These are phyloP conservation scores for Pseudochirops cupreus DNA, from an alignment of 2,797 vertebrate species.

Conservation along the genomic window DNA sequence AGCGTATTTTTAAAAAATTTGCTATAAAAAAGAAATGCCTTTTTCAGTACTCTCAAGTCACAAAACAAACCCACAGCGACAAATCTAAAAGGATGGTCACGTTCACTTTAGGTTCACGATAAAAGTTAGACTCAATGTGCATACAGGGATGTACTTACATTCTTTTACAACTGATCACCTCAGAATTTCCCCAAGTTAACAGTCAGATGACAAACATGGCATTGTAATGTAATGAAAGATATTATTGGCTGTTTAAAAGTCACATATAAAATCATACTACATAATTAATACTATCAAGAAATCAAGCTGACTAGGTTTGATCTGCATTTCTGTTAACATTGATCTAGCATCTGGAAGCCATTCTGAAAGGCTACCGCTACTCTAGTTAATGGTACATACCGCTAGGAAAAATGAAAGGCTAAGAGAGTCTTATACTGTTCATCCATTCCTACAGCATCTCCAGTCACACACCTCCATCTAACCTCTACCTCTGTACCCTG, in stretches of 20 bases:
- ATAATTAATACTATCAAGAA: not conserved
- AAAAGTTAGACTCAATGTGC: too few relatives aligned
- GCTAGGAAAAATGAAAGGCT: not conserved
- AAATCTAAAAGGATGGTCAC: rapidly evolving
- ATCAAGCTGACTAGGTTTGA: not conserved
- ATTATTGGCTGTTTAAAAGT: not conserved
- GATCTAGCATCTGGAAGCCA: not conserved
- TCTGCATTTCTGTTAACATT: not conserved
- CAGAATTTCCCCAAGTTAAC: not conserved
- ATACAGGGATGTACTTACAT: not conserved
- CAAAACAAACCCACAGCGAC: not conserved
- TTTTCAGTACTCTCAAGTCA: not conserved
- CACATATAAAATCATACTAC: not conserved
- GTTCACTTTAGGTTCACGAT: too few relatives aligned
- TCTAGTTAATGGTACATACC: not conserved
- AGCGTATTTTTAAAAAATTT: not conserved
- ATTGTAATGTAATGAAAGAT: not conserved
- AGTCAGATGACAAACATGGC: not conserved
- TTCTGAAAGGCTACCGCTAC: not conserved
- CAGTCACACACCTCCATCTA: not conserved
- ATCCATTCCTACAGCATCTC: not conserved
- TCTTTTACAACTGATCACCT: rapidly evolving
- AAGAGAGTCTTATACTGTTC: not conserved
- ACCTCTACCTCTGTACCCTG: not conserved
- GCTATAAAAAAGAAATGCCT: not conserved